Base-by-base conservation (phyloP, 2,113 vertebrate species). In the Condylura cristata region DNA sequence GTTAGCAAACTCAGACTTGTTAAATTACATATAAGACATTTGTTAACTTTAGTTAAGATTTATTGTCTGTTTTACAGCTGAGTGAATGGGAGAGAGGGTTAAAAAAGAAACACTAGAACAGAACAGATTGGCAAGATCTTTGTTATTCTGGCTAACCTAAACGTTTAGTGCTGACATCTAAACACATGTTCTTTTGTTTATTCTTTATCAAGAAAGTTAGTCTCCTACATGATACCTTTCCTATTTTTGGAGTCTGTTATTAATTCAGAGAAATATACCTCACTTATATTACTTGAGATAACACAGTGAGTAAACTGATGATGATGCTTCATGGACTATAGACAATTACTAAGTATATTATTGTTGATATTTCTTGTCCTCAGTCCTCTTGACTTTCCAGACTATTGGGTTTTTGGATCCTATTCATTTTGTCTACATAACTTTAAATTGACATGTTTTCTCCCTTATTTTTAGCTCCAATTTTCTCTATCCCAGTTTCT, bases 71-170 rank as follows among this genome's bases (percentile, higher is more conserved):
- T 86, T 75, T 26, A 28, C 24, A 86, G 20, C 28, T 75, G 65
- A 96, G 56, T 88, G 41, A 48, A 53, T 78, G 56, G 60, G 56
- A 85, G 20, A 72, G 12, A 5, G 18, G 83, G 48, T 58, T 24
- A 37, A 76, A 91, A 82, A 51, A 85, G 32, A 51, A 84, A 34
- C 8, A 22, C 7, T 93, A 6, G 81, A 95, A 68, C 30, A 44
- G 65, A 56, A 44, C 22, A 30, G 24, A 84, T 70, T 75, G 61
- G 14, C 83, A 79, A 58, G 76, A 32, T 8, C 0, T 74, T 37
- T 85, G 46, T 91, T 86, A 34, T 72, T 89, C 53, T 46, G 58
- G n/a, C 32, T 85, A 48, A 65, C 39, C 78, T 90, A 61, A 83
- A 76, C n/a, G 34, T 66, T 90, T 24, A 16, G 48, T 37, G 16